Evolutionary conservation across 2,888 invertebrate species (phyloP).

Genomic region (Clitarchus hookeri): DNA sequence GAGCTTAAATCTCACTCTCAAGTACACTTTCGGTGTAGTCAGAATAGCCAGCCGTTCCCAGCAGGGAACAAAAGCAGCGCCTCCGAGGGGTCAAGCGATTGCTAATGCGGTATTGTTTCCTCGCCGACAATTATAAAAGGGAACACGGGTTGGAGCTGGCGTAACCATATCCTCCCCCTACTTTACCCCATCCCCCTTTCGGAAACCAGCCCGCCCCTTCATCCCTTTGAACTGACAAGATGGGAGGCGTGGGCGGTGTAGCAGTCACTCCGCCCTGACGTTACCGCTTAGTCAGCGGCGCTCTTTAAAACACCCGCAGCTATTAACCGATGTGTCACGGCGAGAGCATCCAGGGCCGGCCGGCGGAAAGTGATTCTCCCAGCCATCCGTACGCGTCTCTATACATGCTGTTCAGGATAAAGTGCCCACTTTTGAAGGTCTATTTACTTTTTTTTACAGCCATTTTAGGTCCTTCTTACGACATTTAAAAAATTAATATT

Average conservation of each 20-base stretch:
- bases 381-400: too few species aligned
- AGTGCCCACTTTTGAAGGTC: too few species aligned
- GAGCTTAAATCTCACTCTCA: too few species aligned
- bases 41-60: too few species aligned
- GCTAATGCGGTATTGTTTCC: conserved; percentile 2
- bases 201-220: not conserved
- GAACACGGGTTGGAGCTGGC: not conserved
- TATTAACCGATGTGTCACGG: too few species aligned
- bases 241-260: not conserved
- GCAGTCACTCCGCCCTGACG: not conserved
- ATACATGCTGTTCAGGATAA: too few species aligned
- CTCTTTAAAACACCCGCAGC: not conserved
- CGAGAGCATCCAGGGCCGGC: too few species aligned
- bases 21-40: not conserved
- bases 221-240: not conserved
- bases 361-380: too few species aligned
- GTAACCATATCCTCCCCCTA: not conserved
- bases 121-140: not conserved
- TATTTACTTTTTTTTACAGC: too few species aligned
- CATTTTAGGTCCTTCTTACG: too few species aligned
- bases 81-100: not conserved
- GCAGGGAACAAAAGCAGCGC: not conserved
- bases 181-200: too few species aligned
- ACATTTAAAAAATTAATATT: too few species aligned
- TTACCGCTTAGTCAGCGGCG: not conserved